Conservation (phyloP, 1,140 invertebrate genomes). For the Heliconius congener region DNA sequence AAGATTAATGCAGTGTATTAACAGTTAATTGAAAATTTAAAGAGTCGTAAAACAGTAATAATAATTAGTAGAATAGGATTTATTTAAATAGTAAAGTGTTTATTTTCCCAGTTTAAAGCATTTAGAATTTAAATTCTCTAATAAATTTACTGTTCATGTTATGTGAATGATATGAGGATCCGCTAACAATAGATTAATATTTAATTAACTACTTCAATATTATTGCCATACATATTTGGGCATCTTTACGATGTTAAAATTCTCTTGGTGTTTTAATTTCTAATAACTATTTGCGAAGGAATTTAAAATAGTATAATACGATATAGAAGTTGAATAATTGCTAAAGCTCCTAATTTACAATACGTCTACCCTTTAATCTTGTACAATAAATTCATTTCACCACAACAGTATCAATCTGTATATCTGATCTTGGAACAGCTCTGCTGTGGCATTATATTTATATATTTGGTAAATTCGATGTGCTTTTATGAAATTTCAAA, state of each 20-base stretch:
- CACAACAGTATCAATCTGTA: constrained; percentile 16
- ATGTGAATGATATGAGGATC: constrained; percentile 15
- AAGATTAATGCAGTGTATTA: neutral
- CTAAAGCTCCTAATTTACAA: constrained; percentile 42
- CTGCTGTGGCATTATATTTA: constrained; percentile 5
- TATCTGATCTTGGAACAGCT: constrained; percentile 20
- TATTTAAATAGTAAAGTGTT: neutral
- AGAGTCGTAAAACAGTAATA: neutral
- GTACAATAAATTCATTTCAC: constrained; percentile 38
- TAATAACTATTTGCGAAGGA: constrained; percentile 37
- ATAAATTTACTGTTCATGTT: neutral
- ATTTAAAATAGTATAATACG: constrained; percentile 24
- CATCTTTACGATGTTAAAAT: constrained; percentile 44
- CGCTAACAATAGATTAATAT: constrained; percentile 33
- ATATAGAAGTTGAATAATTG: constrained; percentile 36
- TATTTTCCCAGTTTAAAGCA: neutral
- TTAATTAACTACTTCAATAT: constrained; percentile 47
- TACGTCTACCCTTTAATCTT: constrained; percentile 37
- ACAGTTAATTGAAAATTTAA: neutral
- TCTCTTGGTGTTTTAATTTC: constrained; percentile 39
- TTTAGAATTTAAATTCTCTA: neutral
- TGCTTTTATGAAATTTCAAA: constrained; percentile 22
- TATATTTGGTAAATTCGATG: constrained; percentile 31
- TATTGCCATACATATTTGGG: constrained; percentile 53
- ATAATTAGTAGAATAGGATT: neutral